Conservation (phyloP, 2,113 vertebrate genomes). For the Ginglymostoma cirratum region DNA sequence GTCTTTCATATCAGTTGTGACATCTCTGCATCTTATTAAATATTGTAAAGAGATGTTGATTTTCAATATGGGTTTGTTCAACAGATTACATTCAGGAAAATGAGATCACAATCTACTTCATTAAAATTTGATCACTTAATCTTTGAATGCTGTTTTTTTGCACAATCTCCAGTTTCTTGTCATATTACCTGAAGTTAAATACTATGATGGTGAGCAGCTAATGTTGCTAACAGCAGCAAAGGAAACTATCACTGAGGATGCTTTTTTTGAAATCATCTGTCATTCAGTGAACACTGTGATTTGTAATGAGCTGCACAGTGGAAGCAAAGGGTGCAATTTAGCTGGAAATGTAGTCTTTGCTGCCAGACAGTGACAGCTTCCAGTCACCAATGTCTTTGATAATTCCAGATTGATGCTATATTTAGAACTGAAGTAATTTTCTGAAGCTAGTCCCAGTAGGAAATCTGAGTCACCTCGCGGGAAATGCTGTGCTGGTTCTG, state of each 20-base stretch:
- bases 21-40: not conserved
- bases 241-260: not conserved
- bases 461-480: not conserved
- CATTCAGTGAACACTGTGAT: not conserved
- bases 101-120: not conserved
- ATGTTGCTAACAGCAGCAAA: not conserved
- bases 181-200: not conserved
- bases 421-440: slow-evolving; percentile 13
- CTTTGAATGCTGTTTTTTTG: not conserved
- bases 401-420: not conserved
- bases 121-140: not conserved
- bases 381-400: not conserved
- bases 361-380: not conserved
- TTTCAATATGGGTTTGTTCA: not conserved
- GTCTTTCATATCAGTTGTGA: not conserved
- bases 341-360: not conserved
- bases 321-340: not conserved
- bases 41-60: not conserved
- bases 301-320: not conserved
- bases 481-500: not conserved
- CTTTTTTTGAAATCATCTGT: not conserved
- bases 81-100: not conserved
- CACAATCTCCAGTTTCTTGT: not conserved
- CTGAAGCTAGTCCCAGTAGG: not conserved
- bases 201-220: not conserved